Evolutionary conservation across 2,113 vertebrate species (phyloP).

Genomic region (Lasiurus borealis): DNA sequence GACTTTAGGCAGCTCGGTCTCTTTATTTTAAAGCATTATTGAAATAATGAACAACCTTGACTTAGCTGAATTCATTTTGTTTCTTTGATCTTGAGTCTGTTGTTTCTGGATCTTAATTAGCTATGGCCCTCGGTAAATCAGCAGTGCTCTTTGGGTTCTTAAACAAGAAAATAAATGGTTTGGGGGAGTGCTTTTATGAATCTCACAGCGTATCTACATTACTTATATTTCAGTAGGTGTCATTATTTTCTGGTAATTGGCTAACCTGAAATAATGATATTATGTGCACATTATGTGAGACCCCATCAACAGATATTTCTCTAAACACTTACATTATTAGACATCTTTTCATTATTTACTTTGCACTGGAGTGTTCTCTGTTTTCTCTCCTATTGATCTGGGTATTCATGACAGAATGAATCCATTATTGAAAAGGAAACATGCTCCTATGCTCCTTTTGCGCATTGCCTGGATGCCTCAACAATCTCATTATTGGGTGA

Average conservation of each 20-base stretch:
- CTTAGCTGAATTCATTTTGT: not conserved
- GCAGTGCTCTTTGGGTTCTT: conserved; percentile 48
- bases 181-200: conserved; percentile 16
- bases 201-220: conserved; percentile 1
- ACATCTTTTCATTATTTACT: conserved; percentile 69
- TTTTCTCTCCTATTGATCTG: conserved; percentile 53
- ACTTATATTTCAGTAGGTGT: conserved; percentile 38
- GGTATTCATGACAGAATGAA: conserved; percentile 57
- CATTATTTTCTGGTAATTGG: conserved; percentile 58
- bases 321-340: conserved; percentile 43
- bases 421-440: conserved; percentile 67
- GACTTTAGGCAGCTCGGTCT: not conserved
- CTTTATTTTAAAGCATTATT: not conserved
- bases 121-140: not conserved
- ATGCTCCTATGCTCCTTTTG: conserved; percentile 45
- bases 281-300: conserved; percentile 47
- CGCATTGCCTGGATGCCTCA: conserved; percentile 56
- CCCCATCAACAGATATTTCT: conserved; percentile 24
- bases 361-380: not conserved
- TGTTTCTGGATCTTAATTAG: conserved; percentile 57
- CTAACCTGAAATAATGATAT: conserved; percentile 64
- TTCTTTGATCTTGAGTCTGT: not conserved
- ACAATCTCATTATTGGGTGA: conserved; percentile 65
- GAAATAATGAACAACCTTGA: not conserved
- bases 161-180: conserved; percentile 35